Percentiles rank a stretch among this genome's conserved stretches.
These are phyloP conservation scores for Caenorhabditis brenneri DNA, from an alignment of 1,140 invertebrate genomes.

Conservation along the genomic window DNA sequence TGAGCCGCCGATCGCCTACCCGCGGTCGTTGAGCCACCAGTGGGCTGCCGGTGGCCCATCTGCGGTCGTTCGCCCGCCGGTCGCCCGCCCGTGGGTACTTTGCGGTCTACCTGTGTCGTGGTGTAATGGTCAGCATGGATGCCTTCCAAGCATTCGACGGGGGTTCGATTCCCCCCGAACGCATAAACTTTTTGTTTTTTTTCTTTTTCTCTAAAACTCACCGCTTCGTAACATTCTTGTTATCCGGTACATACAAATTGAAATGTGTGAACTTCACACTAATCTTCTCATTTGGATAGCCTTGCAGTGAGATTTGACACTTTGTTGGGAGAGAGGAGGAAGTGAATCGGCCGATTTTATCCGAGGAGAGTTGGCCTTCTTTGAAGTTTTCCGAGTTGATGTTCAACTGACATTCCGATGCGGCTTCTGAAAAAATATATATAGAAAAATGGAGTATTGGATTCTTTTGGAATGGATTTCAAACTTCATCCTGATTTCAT, in stretches of 20 bases:
- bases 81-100: too few species aligned
- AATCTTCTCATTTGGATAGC: slow-evolving; percentile 47
- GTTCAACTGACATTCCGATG: slow-evolving; percentile 40
- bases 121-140: slow-evolving; percentile 48
- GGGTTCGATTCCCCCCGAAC: slow-evolving; percentile 33
- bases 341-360: background rate
- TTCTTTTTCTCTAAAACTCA: slow-evolving; percentile 20
- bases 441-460: too few species aligned
- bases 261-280: slow-evolving; percentile 44
- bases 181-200: background rate
- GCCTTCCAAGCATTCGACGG: slow-evolving; percentile 48
- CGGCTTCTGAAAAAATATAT: too few species aligned
- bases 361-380: slow-evolving; percentile 38
- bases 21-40: too few species aligned
- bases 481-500: too few species aligned
- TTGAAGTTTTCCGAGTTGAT: slow-evolving; percentile 33
- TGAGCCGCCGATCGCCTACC: too few species aligned
- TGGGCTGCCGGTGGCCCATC: too few species aligned
- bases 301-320: slow-evolving; percentile 41
- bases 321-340: slow-evolving; percentile 43
- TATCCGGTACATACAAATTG: slow-evolving; percentile 47
- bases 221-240: slow-evolving; percentile 38
- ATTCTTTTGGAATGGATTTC: too few species aligned
- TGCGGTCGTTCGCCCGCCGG: too few species aligned
- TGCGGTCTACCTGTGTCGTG: too few species aligned